Base-by-base conservation (phyloP, 2,888 invertebrate species). In the Tolmerus cingulatus region DNA sequence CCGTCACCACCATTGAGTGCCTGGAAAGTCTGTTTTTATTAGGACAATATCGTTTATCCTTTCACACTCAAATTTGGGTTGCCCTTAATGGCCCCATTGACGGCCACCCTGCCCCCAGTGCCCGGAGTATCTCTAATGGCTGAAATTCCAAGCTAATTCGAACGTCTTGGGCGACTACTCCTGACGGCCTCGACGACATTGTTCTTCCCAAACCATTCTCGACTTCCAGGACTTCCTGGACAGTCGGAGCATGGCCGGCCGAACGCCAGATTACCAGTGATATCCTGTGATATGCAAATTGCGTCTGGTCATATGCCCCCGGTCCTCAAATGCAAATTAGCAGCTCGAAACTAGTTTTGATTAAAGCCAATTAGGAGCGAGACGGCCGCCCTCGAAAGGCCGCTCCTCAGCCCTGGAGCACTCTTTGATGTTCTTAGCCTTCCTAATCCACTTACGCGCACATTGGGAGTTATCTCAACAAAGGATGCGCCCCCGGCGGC, bases 321-420 rank as follows among this genome's bases (percentile, higher is more conserved):
- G 81, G 87, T 51, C n/a, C 51, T 87, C 82, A 55, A 86, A 87
- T 87, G 87, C 86, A 87, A 87, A 86, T 87, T 87, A 86, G 81
- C 86, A 87, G 74, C 51, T 82, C 74, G 74, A 87, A 86, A 87
- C 86, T 87, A 86, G 86, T 87, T 87, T 86, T 86, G 87, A 87
- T 87, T 87, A 82, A 74, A 82, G 74, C 82, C 87, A 87, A 87
- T 87, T 87, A 87, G 82, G 66, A 86, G 74, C 34, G 76, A 76
- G 76, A 76, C 76, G 40, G 27, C 34, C 40, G 16, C 34, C n/a
- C 76, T 14, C 14, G 55, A 14, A 55, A 34, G 55, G 30, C 23
- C 46, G 16, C 14, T 23, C 78, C 46, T 78, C 78, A 43, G 78
- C 30, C 78, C 51, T 12, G 27, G 27, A 81, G 51, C 51, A 46